Base-by-base conservation (phyloP, 2,888 invertebrate genomes). In the Heliconius hortense region DNA sequence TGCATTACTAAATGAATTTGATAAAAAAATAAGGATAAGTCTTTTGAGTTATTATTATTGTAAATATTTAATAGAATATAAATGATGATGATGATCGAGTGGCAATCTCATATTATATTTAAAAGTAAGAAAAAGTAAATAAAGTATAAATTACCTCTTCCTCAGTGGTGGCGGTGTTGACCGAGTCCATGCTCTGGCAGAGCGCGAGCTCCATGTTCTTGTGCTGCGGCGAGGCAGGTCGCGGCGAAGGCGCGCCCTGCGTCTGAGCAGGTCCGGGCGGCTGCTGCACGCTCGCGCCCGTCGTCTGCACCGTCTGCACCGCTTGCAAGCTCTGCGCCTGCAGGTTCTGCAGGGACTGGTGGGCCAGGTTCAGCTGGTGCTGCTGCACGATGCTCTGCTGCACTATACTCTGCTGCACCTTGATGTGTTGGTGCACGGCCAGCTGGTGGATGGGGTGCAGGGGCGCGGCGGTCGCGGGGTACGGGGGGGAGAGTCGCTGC, bases 121-220 rank as follows among this genome's bases (percentile, higher is more conserved):
- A 24, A 66, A 43, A 43, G n/a, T n/a, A n/a, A n/a, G n/a, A n/a
- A n/a, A n/a, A n/a, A n/a, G n/a, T n/a, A n/a, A 15, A 26, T 5
- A 26, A 60, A 26, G 7, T 4, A 26, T 15, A 60, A 26, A 60
- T 11, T 87, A 98, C 99, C 98, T 98, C 99, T 96, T 98, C 99
- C 95, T 99, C 98, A 91, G 98, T 97, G 90, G 97, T 97, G 89
- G 97, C 96, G 85, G 98, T 98, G 95, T 98, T 98, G 90, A 98
- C 98, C 86, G 98, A 98, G 95, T 98, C 98, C 98, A 98, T 98
- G 95, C 98, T 98, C 95, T 98, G 98, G 90, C 98, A 98, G 88
- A 97, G 95, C 87, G 98, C 97, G 89, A 96, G 95, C 88, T 94
- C 94, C 94, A 94, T 94, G 85, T 84, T 93, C 90, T 94, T 92